Evolutionary conservation across 2,888 invertebrate species (phyloP), one percentile per base, ranked within the genome.

Genomic region (Limnephilus rhombicus): DNA sequence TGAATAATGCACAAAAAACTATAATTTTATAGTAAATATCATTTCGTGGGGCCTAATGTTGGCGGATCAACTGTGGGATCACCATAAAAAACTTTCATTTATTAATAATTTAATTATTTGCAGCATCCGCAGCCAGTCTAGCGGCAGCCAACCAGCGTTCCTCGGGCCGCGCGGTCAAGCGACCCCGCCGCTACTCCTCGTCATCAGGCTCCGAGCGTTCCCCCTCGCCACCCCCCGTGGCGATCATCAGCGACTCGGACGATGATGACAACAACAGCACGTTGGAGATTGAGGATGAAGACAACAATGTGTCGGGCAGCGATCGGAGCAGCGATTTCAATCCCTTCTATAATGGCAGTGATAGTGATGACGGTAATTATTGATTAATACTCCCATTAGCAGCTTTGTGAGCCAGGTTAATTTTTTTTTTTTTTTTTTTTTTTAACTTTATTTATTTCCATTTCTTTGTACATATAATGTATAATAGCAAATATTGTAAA

Each of bases 261-360:
- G 97, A 97, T 89, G 97, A 97, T 93, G 96, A 96, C 7, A 96
- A 96, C 87, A 96, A 94, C 92, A 95, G 96, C 92, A 95, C 95
- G 18, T 97, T 97, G 91, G 96, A 97, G 82, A 96, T 96, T 53
- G 96, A 96, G 41, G 96, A 95, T 80, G 96, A 95, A 68, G 96
- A 96, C 2, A 96, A 95, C 0, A 94, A 94, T 37, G 94, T 93
- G 92, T 95, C 95, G 85, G 96, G 96, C 93, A 97, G 97, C 93
- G 97, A 97, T 94, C 96, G 96, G 91, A 98, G 98, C 94, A 98
- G 98, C 92, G 99, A 98, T 95, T 98, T 98, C 95, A 99, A 99
- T 96, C 99, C 99, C n/a, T 98, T 98, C 94, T 98, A 98, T 95
- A 98, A 97, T 89, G 98, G 98, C 94, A 97, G 97, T 94, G 98